These are phyloP conservation scores for Oppia nitens DNA, from an alignment of 1,140 invertebrate species.

Conservation along the genomic window DNA sequence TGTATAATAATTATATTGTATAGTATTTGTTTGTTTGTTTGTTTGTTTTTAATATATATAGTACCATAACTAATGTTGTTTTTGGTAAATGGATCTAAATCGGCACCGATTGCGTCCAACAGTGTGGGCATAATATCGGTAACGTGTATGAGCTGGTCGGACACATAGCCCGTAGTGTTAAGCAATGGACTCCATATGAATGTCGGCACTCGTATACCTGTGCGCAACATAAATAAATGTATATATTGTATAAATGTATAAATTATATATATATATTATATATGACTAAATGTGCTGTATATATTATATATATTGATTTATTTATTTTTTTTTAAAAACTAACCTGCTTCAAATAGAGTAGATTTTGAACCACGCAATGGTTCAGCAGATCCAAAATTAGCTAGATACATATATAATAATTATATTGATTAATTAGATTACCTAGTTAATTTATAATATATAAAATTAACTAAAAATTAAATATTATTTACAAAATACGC, in stretches of 20 bases:
- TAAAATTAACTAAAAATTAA: too few relatives aligned
- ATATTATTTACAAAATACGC: too few relatives aligned
- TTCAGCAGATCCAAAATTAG: slow-evolving; percentile 25
- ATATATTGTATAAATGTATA: too few relatives aligned
- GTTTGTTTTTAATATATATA: slow-evolving; percentile 24
- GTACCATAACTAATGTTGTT: background rate
- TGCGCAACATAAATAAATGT: too few relatives aligned
- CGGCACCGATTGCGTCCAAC: slow-evolving; percentile 15
- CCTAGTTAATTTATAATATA: too few relatives aligned
- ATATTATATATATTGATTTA: too few relatives aligned
- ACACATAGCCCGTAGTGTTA: background rate
- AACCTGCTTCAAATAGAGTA: slow-evolving; percentile 35
- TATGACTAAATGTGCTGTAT: too few relatives aligned
- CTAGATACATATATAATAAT: background rate
- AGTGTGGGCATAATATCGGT: slow-evolving; percentile 20
- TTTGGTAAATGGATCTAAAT: background rate
- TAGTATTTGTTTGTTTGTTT: too few relatives aligned
- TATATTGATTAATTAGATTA: too few relatives aligned
- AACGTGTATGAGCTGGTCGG: slow-evolving; percentile 16
- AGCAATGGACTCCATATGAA: slow-evolving; percentile 26
- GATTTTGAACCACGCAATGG: slow-evolving; percentile 33
- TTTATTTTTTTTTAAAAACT: too few relatives aligned
- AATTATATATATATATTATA: too few relatives aligned
- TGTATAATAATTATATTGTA: too few relatives aligned
- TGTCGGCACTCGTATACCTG: slow-evolving; percentile 23